phyloP scores from a whole-genome alignment of 92 coral and sea anemone species.

The Zoanthus sansibaricus region DNA sequence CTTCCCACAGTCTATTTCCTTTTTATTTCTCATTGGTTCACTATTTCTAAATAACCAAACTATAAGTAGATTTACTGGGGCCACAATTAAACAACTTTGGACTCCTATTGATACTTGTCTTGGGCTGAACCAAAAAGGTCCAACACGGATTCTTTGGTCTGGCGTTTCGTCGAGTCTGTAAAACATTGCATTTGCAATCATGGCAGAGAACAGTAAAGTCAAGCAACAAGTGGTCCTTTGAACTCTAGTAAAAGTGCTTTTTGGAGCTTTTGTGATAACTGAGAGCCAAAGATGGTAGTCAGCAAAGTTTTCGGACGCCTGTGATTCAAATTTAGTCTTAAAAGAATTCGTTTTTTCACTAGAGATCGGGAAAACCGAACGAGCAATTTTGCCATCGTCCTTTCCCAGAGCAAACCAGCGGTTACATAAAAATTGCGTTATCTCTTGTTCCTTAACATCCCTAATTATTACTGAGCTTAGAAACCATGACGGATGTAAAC shows the following conservation, averaged over 20 bases:
- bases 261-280: slow-evolving; percentile 79
- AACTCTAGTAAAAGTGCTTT: slow-evolving; percentile 75
- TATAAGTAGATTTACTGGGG: slow-evolving; percentile 74
- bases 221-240: slow-evolving; percentile 87
- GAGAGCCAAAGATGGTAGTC: slow-evolving; percentile 88
- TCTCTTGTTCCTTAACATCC: slow-evolving; percentile 45
- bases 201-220: slow-evolving; percentile 70
- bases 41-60: slow-evolving; percentile 75
- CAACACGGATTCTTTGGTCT: slow-evolving; percentile 78
- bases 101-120: slow-evolving; percentile 78
- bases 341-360: slow-evolving; percentile 57
- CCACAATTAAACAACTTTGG: slow-evolving; percentile 73
- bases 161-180: slow-evolving; percentile 67
- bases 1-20: background rate
- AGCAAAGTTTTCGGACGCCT: slow-evolving; percentile 64
- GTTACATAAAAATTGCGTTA: slow-evolving; percentile 64
- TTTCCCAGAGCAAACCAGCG: slow-evolving; percentile 80
- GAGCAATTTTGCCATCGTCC: slow-evolving; percentile 73
- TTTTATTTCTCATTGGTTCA: background rate
- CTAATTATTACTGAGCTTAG: slow-evolving; percentile 53
- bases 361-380: slow-evolving; percentile 60
- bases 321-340: slow-evolving; percentile 54
- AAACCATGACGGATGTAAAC: slow-evolving; percentile 78
- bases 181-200: slow-evolving; percentile 89
- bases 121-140: slow-evolving; percentile 83